Base-by-base conservation (phyloP, 1,140 invertebrate species). In the Musca domestica region DNA sequence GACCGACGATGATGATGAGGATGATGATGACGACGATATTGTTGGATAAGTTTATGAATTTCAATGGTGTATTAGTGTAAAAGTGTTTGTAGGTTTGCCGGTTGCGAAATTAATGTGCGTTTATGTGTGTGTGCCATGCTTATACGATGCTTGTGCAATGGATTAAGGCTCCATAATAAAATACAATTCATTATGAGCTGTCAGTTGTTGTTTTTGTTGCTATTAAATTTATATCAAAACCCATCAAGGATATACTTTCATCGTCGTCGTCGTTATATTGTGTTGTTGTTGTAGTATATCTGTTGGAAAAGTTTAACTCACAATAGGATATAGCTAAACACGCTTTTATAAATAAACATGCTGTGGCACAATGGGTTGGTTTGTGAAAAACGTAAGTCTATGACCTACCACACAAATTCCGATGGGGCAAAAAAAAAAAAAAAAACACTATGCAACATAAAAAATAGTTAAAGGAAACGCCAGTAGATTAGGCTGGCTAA, bases 131-230 rank as follows among this genome's bases (percentile, higher is more conserved):
- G 10, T 22, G 34, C 41, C 20, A 23, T 47, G 2, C 23, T 12
- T 65, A 48, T 48, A 30, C 20, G 22, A 23, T 48, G 20, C 64
- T 49, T 65, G 48, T 65, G 64, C 17, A 7, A 61, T 61, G 56
- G 56, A 61, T 61, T 61, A 61, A 61, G 56, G 56, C 56, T 61
- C 56, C 19, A 61, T 61, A 61, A 61, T 61, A 61, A 61, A 61
- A 61, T 61, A 61, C 56, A 61, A 61, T 61, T 61, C 56, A 61
- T 61, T 61, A 61, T 61, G 56, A 61, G 56, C 56, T 61, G 56
- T 61, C 56, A 61, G 56, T 61, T 61, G 56, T 61, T 61, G 56
- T 61, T 61, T 61, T 61, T 61, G 56, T 61, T 61, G 56, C 56
- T 30, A 61, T 61, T 61, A 61, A 61, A 61, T 61, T 61, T 61